Percentiles rank a stretch among this genome's conserved stretches.
These are phyloP conservation scores for Bicyclus anynana DNA, from an alignment of 1,140 invertebrate species.

Conservation along the genomic window DNA sequence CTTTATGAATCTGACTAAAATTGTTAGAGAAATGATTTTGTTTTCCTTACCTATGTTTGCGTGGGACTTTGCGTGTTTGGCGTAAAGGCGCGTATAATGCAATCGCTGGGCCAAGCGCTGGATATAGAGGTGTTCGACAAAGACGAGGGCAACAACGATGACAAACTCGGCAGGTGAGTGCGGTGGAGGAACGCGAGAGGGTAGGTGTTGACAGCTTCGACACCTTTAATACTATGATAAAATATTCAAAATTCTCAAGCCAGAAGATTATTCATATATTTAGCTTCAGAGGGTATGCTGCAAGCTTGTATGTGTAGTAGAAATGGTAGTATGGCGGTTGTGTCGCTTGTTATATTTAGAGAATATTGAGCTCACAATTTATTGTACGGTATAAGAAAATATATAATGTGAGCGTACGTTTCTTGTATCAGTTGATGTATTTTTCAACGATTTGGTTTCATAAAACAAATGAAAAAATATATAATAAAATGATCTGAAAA, in stretches of 20 bases:
- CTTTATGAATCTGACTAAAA: neutral
- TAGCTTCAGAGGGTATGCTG: no score
- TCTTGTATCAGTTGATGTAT: no score
- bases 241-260: neutral
- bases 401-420: no score
- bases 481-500: no score
- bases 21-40: constrained; percentile 48
- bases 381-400: neutral
- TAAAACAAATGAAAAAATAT: no score
- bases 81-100: constrained; percentile 67
- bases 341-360: neutral
- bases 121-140: constrained; percentile 88
- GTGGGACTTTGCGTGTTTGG: constrained; percentile 49
- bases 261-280: neutral
- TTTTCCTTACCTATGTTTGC: constrained; percentile 70
- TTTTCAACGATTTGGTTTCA: no score
- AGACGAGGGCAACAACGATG: constrained; percentile 91
- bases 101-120: constrained; percentile 83
- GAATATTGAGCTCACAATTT: neutral
- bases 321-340: neutral
- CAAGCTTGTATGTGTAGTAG: neutral
- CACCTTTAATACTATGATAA: constrained; percentile 3
- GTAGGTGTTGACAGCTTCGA: constrained; percentile 13
- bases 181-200: constrained; percentile 23
- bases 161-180: constrained; percentile 88